Conservation (phyloP, 2,797 vertebrate genomes). For the Psittacula echo region DNA sequence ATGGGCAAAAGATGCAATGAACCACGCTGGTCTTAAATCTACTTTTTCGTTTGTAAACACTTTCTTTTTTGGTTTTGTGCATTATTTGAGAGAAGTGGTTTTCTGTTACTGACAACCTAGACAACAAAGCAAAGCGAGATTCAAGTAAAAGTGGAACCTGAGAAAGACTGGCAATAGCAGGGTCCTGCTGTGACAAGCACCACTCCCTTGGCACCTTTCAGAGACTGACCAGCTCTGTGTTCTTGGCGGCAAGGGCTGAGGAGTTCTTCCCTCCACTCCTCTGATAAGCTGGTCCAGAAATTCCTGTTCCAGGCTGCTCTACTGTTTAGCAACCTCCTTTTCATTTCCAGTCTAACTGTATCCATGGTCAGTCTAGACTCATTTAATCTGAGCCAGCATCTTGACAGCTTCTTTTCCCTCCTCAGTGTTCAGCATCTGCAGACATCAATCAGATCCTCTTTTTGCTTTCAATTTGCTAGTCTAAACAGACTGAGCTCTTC, state of each 20-base stretch:
- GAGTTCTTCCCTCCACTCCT: neutral
- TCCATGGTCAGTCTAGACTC: conserved; percentile 25
- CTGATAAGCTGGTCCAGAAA: conserved; percentile 45
- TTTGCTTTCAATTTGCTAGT: conserved; percentile 31
- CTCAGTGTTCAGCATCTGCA: conserved; percentile 1
- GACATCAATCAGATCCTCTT: conserved; percentile 48
- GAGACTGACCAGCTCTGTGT: neutral
- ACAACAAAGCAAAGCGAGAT: neutral
- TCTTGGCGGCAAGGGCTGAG: neutral
- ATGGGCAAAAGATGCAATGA: accelerated
- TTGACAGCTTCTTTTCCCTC: conserved; percentile 31
- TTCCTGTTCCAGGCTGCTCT: conserved; percentile 29
- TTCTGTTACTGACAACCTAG: neutral
- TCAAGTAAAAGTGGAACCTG: neutral
- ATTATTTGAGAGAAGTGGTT: neutral
- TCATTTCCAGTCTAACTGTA: conserved; percentile 58
- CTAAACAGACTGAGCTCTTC: conserved; percentile 24
- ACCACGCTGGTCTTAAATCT: neutral
- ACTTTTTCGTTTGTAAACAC: neutral
- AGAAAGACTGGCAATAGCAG: neutral
- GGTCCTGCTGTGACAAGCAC: neutral
- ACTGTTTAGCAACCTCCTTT: conserved; percentile 25
- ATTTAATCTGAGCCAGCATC: conserved; percentile 44
- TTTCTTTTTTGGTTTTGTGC: neutral
- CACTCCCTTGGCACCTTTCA: neutral